A percentile compares a stretch with the other conserved stretches of the same genome.
Conservation (phyloP, 2,888 invertebrate genomes). For the Apotomis capreana region DNA sequence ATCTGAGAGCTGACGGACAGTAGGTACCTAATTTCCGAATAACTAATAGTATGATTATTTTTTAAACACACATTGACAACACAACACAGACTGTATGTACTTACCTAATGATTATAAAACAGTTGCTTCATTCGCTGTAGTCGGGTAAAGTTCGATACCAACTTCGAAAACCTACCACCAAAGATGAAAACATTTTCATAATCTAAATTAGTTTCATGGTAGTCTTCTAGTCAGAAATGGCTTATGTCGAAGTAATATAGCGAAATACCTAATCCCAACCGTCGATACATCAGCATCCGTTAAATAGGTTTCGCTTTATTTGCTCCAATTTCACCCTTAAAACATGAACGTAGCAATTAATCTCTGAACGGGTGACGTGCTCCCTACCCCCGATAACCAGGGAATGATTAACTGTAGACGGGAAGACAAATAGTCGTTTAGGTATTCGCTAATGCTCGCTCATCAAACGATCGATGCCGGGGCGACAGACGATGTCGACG, state of each 20-base stretch:
- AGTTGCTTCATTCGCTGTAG: no score
- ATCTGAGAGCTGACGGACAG: no score
- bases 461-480: conserved; percentile 71
- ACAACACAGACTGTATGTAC: no score
- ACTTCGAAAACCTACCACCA: no score
- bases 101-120: no score
- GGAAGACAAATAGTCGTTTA: conserved; percentile 82
- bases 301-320: conserved; percentile 48
- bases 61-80: no score
- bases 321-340: conserved; percentile 67
- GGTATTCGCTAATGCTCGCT: conserved; percentile 81
- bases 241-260: background rate
- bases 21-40: no score
- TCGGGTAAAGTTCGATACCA: no score
- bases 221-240: no score
- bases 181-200: no score
- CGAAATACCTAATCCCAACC: conserved; percentile 10
- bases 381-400: conserved; percentile 60
- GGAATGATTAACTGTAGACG: conserved; percentile 81
- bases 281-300: conserved; percentile 31
- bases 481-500: conserved; percentile 51
- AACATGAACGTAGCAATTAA: conserved; percentile 79
- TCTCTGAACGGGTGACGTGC: conserved; percentile 75
- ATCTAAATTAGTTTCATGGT: no score
- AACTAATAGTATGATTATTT: no score